Conservation (phyloP, 64 coral and sea anemone genomes). For the Actinia tenebrosa region DNA sequence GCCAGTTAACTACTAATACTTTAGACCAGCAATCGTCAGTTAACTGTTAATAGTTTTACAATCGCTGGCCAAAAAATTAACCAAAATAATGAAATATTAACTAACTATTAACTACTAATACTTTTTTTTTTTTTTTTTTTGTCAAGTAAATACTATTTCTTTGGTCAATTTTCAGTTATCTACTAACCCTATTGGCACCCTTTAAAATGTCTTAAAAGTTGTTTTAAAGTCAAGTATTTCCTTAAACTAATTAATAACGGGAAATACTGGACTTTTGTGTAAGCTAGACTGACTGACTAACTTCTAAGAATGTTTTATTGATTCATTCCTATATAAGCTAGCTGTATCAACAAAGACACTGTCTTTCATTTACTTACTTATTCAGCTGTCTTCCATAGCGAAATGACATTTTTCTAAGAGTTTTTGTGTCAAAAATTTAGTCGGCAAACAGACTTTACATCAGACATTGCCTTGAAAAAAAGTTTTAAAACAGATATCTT, state of each 20-base stretch:
- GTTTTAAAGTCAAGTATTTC: no score
- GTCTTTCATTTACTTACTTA: not conserved
- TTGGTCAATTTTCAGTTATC: no score
- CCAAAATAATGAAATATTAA: no score
- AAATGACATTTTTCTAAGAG: not conserved
- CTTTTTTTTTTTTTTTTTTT: no score
- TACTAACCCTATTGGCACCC: no score
- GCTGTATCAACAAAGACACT: not conserved
- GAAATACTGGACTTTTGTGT: not conserved
- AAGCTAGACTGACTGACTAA: not conserved
- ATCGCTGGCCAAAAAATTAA: no score
- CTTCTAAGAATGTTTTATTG: not conserved
- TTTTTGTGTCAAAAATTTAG: not conserved
- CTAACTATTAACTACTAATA: no score
- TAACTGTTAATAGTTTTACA: no score
- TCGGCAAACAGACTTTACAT: not conserved
- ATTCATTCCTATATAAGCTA: not conserved
- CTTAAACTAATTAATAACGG: not conserved
- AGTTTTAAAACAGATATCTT: not conserved
- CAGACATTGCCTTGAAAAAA: not conserved
- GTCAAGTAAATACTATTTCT: no score
- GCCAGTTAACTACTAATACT: no score
- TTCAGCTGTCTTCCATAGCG: not conserved
- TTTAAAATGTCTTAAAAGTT: no score
- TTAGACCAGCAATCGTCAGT: no score